These are phyloP conservation scores for Eupithecia insigniata DNA, from an alignment of 2,888 invertebrate species.

Conservation along the genomic window DNA sequence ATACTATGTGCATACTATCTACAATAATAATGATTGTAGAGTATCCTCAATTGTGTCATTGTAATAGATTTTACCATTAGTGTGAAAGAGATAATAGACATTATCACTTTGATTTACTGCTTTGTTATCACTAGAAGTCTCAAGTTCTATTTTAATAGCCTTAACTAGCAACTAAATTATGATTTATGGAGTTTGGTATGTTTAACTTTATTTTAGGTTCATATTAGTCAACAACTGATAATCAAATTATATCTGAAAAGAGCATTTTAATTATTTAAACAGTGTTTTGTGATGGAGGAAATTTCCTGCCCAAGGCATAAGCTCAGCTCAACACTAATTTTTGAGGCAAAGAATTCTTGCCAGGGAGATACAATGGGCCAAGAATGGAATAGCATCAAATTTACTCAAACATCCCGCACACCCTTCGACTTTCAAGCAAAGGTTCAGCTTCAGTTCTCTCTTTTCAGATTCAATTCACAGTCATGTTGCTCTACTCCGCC, in stretches of 20 bases:
- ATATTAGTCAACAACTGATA: not conserved
- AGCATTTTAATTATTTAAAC: not conserved
- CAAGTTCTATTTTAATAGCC: not conserved
- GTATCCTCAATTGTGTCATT: no score
- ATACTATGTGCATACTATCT: not conserved
- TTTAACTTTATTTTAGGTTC: not conserved
- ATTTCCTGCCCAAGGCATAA: not conserved
- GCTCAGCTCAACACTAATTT: not conserved
- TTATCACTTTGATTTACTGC: not conserved
- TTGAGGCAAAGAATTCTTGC: not conserved
- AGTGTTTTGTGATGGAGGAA: not conserved
- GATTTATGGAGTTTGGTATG: not conserved
- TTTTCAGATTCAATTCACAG: slow-evolving; percentile 86
- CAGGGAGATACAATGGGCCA: not conserved
- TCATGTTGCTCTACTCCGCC: slow-evolving; percentile 85
- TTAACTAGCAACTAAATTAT: not conserved
- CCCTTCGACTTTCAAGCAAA: not conserved
- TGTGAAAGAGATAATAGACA: not conserved
- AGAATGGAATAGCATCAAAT: not conserved
- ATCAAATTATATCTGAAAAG: not conserved
- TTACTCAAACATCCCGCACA: not conserved
- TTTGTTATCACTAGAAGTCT: not conserved
- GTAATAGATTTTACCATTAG: not conserved
- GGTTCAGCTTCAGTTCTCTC: not conserved
- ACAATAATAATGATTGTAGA: no score